Conservation (phyloP, 1,140 invertebrate genomes). For the Diploscapter pachys region DNA sequence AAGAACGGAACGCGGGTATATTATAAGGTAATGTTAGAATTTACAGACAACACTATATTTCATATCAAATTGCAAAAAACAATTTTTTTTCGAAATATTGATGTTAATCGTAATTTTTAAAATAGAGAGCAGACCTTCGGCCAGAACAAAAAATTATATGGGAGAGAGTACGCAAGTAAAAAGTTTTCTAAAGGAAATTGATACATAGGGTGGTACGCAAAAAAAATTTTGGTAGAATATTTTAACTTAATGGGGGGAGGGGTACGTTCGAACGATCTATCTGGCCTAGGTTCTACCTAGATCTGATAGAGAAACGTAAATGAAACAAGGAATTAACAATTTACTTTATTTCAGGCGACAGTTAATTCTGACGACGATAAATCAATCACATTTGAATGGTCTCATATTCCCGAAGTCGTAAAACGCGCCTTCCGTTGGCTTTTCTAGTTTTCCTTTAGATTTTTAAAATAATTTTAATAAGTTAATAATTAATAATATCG, state of each 20-base stretch:
- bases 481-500: not conserved
- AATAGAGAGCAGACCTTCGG: no score
- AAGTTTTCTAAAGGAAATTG: constrained; percentile 12
- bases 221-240: no score
- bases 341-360: constrained; percentile 26
- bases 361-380: constrained; percentile 37
- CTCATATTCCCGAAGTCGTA: constrained; percentile 30
- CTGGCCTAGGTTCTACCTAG: not conserved
- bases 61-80: no score
- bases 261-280: not conserved
- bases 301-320: constrained; percentile 12
- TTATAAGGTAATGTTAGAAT: constrained; percentile 12
- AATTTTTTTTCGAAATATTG: no score
- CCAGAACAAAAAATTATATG: no score
- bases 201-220: not conserved
- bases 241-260: not conserved
- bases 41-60: no score
- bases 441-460: constrained; percentile 24
- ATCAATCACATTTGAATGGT: constrained; percentile 39
- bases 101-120: no score
- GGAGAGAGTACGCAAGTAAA: not conserved
- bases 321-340: not conserved
- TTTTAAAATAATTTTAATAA: not conserved
- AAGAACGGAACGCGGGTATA: not conserved
- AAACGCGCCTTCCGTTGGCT: constrained; percentile 41